Conservation (phyloP, 2,113 vertebrate species). For the Acanthochromis polyacanthus region DNA sequence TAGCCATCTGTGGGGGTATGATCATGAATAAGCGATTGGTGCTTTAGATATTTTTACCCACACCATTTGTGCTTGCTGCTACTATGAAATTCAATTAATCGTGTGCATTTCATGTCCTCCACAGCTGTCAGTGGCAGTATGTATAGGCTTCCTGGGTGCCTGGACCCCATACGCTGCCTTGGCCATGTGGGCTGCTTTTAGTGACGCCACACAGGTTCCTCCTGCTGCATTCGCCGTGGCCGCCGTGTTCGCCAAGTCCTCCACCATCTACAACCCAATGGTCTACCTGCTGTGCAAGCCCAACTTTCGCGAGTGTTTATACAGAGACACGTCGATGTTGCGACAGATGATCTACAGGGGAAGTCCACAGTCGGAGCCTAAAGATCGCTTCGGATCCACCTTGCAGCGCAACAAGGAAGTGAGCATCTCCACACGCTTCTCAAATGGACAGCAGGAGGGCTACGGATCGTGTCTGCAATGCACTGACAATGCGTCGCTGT, state of each 20-base stretch:
- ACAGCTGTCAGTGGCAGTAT: constrained; percentile 87
- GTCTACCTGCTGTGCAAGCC: constrained; percentile 88
- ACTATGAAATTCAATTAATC: constrained; percentile 1
- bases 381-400: constrained; percentile 32
- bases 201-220: constrained; percentile 79
- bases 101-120: constrained; percentile 22
- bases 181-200: constrained; percentile 86
- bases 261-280: constrained; percentile 88
- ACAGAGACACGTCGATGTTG: constrained; percentile 67
- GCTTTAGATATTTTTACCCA: not conserved
- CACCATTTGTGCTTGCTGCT: not conserved
- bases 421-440: constrained; percentile 62
- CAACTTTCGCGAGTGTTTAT: constrained; percentile 85
- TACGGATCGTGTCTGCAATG: constrained; percentile 70
- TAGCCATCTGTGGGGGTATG: not conserved
- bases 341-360: constrained; percentile 73
- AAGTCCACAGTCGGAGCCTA: constrained; percentile 43
- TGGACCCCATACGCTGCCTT: constrained; percentile 87
- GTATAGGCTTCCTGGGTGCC: constrained; percentile 86
- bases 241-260: constrained; percentile 86
- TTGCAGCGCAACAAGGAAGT: constrained; percentile 65
- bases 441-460: constrained; percentile 78
- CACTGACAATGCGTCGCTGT: constrained; percentile 25
- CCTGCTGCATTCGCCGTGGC: constrained; percentile 84
- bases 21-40: not conserved